Conservation (phyloP, 2,888 invertebrate species). For the Actias luna region DNA sequence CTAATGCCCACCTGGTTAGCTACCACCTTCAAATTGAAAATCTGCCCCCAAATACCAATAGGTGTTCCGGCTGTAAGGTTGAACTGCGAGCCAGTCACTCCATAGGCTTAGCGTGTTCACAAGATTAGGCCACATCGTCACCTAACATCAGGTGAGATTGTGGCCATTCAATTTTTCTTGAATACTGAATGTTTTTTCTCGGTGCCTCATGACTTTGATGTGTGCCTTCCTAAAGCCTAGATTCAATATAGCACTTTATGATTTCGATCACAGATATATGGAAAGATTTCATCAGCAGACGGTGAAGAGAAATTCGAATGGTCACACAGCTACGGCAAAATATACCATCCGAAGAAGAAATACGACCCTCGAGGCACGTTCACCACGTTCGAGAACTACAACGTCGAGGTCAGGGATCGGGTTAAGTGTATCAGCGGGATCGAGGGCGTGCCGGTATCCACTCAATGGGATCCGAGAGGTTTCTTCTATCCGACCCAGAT, state of each 20-base stretch:
- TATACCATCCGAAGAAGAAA: slow-evolving; percentile 92
- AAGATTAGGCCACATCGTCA: no score
- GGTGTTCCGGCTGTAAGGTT: no score
- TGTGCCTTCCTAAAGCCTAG: background rate
- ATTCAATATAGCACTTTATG: background rate
- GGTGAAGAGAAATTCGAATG: slow-evolving; percentile 94
- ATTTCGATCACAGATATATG: slow-evolving; percentile 88
- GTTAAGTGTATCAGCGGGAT: slow-evolving; percentile 97
- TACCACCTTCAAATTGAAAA: no score
- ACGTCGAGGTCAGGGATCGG: slow-evolving; percentile 96
- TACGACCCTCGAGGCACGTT: slow-evolving; percentile 96
- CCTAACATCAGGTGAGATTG: no score
- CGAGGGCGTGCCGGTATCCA: slow-evolving; percentile 97
- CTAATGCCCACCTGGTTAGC: no score
- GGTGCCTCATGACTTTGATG: no score
- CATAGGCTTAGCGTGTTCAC: no score
- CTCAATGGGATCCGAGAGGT: slow-evolving; percentile 97
- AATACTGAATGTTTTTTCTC: no score
- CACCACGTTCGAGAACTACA: slow-evolving; percentile 98
- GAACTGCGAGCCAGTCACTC: no score
- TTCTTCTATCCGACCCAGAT: slow-evolving; percentile 99
- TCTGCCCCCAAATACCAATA: no score
- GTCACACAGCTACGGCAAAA: slow-evolving; percentile 96
- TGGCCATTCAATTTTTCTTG: no score
- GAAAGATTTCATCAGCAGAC: slow-evolving; percentile 88